These are phyloP conservation scores for Peromyscus polionotus DNA, from an alignment of 2,113 vertebrate genomes.

Conservation along the genomic window DNA sequence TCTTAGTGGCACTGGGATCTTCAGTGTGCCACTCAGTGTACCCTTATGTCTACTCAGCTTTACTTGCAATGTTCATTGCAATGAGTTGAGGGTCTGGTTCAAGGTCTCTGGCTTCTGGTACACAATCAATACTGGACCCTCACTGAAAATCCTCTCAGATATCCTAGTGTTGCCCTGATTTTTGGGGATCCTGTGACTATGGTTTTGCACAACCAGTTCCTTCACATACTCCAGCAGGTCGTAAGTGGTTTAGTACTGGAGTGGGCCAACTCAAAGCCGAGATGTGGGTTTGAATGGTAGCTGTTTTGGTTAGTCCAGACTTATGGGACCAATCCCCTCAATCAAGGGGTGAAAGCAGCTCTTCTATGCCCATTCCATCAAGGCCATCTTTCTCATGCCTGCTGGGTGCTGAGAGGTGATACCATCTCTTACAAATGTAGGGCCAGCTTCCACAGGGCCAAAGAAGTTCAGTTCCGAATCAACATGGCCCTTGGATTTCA, in stretches of 20 bases:
- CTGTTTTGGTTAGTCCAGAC: background rate
- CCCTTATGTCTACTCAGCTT: background rate
- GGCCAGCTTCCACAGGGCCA: background rate
- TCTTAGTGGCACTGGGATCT: background rate
- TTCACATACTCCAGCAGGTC: background rate
- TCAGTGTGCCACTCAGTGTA: background rate
- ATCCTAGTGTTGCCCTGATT: background rate
- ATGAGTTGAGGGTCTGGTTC: background rate
- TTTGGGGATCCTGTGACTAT: background rate
- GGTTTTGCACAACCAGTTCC: background rate
- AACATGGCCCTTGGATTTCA: background rate
- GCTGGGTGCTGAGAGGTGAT: background rate
- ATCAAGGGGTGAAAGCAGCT: rapidly evolving
- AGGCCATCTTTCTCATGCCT: rapidly evolving
- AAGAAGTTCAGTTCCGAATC: background rate
- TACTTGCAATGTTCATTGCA: background rate
- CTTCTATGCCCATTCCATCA: background rate
- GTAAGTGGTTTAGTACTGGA: background rate
- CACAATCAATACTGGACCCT: background rate
- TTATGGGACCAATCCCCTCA: background rate
- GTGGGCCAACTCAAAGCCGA: background rate
- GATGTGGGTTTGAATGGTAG: background rate
- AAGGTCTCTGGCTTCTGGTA: background rate
- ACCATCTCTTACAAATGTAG: background rate
- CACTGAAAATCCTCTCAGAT: background rate